Evolutionary conservation across 2,797 vertebrate genomes (phyloP), one percentile per base, ranked within the genome.

Genomic region (Danio jaintianensis): DNA sequence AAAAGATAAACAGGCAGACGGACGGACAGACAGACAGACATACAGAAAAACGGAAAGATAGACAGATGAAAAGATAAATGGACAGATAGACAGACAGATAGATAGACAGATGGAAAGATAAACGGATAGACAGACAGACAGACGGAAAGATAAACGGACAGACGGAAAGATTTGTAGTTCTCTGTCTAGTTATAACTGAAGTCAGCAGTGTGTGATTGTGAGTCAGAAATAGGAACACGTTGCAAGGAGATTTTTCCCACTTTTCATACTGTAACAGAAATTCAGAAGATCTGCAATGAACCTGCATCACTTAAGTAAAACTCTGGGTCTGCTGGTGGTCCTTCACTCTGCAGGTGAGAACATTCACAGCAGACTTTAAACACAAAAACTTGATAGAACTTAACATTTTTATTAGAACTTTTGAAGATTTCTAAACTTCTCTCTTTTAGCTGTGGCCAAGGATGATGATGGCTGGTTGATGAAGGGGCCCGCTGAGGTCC

Each of bases 391-490:
- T 4, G 2, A 12, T 18, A 42, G 8, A 55, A 40, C n/a, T 11
- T 9, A 13, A 15, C 1, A 16, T 67, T 40, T 52, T 18, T 7
- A 12, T 70, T 55, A 43, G 40, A 71, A 8, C 53, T 45, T 43
- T 18, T 10, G 13, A 29, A 10, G 22, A 7, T 52, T 13, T 50
- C 6, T 58, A 12, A 16, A 40, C 7, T 13, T 59, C 7, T 53
- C 6, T 50, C 47, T 6, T 6, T 6, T 72, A 88, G 88, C 22
- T 11, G 29, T 66, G 84, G 89, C 90, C 4, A 88, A 88, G 0
- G 88, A 87, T 0, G 91, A 93, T 2, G 96, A 95, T 15, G 90
- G 94, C 80, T 99, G 97, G 97, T 94, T 93, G 4, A 92, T 97
- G 85, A 94, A 92, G 0, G 91, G 96, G 50, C 95, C 94, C 0